phyloP scores from a whole-genome alignment of 1,140 invertebrate genomes.

The Schlechtendalia chinensis region DNA sequence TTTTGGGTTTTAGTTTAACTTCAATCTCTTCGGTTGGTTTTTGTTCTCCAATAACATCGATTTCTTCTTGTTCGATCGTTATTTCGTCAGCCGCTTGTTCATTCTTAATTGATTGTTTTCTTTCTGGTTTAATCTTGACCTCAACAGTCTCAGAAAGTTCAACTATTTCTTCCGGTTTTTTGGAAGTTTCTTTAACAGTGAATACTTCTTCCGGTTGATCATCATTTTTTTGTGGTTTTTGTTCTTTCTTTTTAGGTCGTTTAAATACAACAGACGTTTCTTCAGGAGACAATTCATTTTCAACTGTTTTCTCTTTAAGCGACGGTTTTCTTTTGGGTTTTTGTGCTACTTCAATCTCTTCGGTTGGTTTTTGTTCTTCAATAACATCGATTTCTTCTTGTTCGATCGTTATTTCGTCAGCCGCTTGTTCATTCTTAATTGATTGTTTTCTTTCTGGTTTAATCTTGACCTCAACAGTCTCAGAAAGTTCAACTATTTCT shows the following conservation, averaged over 20 bases:
- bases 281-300: too few relatives aligned
- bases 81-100: constrained; percentile 41
- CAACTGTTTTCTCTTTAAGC: too few relatives aligned
- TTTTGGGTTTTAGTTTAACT: constrained; percentile 51
- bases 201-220: constrained; percentile 52
- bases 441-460: too few relatives aligned
- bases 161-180: constrained; percentile 50
- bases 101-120: constrained; percentile 22
- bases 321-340: too few relatives aligned
- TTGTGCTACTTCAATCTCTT: too few relatives aligned
- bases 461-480: too few relatives aligned
- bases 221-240: neutral
- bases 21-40: constrained; percentile 54
- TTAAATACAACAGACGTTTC: neutral
- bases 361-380: too few relatives aligned
- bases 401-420: too few relatives aligned
- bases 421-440: too few relatives aligned
- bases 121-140: constrained; percentile 49
- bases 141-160: constrained; percentile 37
- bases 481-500: too few relatives aligned
- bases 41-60: constrained; percentile 53
- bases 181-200: neutral
- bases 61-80: constrained; percentile 51
- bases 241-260: neutral
- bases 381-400: too few relatives aligned